Conservation (phyloP, 2,797 vertebrate species). For the Enteromius afrohamiltoni region DNA sequence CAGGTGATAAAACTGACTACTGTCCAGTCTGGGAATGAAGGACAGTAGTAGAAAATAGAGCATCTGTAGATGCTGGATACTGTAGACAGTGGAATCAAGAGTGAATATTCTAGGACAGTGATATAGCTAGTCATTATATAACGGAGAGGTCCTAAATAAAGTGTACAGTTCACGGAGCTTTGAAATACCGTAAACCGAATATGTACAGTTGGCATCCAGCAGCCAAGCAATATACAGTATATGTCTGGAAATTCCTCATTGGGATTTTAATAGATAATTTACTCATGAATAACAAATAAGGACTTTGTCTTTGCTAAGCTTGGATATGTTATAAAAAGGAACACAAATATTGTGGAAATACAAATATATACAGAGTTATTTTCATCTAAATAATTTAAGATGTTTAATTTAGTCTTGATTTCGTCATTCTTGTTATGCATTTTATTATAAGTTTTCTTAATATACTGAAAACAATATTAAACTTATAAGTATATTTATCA, state of each 20-base stretch:
- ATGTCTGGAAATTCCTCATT: not conserved
- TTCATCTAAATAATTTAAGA: not conserved
- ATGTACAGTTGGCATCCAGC: not conserved
- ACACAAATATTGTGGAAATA: not conserved
- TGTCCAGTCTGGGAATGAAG: conserved; percentile 58
- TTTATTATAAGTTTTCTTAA: not conserved
- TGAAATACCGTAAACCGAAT: not conserved
- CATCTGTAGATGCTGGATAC: conserved; percentile 34
- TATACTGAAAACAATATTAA: not conserved
- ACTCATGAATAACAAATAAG: not conserved
- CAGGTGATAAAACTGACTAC: conserved; percentile 69
- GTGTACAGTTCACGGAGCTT: not conserved
- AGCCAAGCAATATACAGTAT: not conserved
- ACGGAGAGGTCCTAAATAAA: not conserved
- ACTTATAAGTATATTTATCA: not conserved
- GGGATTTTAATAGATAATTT: not conserved
- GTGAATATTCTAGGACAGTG: conserved; percentile 17
- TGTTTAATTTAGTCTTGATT: not conserved
- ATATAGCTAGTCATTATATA: not conserved
- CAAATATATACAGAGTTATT: not conserved
- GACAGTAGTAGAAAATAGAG: conserved; percentile 49
- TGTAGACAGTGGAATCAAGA: conserved; percentile 11
- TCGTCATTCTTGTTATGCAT: no score
- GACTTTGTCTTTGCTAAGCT: conserved; percentile 5
- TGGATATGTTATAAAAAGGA: not conserved